These are phyloP conservation scores for Lithophane ornitopus DNA, from an alignment of 2,888 invertebrate species.

Conservation along the genomic window DNA sequence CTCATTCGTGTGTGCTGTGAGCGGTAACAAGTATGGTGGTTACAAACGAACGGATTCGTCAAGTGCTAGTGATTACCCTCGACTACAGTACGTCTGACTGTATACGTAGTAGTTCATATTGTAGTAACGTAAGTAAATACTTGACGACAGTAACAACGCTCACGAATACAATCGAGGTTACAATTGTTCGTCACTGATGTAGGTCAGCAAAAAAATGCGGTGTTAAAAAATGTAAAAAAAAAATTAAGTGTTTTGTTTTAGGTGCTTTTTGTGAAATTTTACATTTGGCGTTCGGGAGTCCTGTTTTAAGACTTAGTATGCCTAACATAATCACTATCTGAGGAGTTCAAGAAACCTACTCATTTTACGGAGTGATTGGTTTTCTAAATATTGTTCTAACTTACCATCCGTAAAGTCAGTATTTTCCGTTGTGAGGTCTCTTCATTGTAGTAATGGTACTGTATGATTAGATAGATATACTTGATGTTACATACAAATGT, in stretches of 20 bases:
- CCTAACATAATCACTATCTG: slow-evolving; percentile 8
- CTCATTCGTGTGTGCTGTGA: slow-evolving; percentile 78
- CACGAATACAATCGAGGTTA: slow-evolving; percentile 38
- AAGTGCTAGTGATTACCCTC: slow-evolving; percentile 38
- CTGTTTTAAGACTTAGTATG: slow-evolving; percentile 36
- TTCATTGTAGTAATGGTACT: slow-evolving; percentile 12
- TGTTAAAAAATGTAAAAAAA: slow-evolving; percentile 43
- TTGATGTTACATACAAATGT: slow-evolving; percentile 41
- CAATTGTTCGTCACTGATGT: slow-evolving; percentile 29
- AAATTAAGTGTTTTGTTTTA: slow-evolving; percentile 25
- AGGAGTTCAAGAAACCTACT: not conserved
- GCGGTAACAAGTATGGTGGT: slow-evolving; percentile 77
- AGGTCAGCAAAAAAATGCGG: slow-evolving; percentile 3
- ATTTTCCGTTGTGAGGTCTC: not conserved
- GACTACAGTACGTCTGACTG: slow-evolving; percentile 23
- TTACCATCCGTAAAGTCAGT: slow-evolving; percentile 20
- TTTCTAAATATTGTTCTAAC: not conserved
- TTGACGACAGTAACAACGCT: slow-evolving; percentile 18
- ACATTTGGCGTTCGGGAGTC: slow-evolving; percentile 48
- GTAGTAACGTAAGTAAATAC: slow-evolving; percentile 23
- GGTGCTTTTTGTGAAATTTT: slow-evolving; percentile 49
- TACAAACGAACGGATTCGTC: slow-evolving; percentile 62
- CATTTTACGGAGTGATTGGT: slow-evolving; percentile 27
- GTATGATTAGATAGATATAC: slow-evolving; percentile 20
- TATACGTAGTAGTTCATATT: slow-evolving; percentile 28